A percentile compares a stretch with the other conserved stretches of the same genome.
These are phyloP conservation scores for Tor tambroides DNA, from an alignment of 2,113 vertebrate genomes.

Conservation along the genomic window DNA sequence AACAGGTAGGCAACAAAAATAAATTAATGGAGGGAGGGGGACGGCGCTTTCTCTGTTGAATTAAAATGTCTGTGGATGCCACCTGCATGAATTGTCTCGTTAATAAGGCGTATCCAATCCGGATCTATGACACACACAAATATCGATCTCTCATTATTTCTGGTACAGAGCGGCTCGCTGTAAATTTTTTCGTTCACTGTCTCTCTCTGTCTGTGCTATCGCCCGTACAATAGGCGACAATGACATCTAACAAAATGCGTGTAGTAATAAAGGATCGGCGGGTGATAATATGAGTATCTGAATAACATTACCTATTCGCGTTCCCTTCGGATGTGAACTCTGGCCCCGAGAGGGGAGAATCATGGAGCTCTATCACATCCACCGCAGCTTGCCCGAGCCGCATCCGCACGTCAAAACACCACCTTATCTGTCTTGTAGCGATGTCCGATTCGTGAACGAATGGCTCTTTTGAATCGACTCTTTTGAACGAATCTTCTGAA, in stretches of 20 bases:
- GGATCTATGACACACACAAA: constrained; percentile 6
- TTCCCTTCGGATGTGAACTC: constrained; percentile 67
- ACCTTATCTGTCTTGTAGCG: constrained; percentile 66
- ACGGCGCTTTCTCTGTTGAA: constrained; percentile 7
- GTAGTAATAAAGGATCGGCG: background rate
- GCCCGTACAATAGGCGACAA: constrained; percentile 3
- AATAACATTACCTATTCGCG: constrained; percentile 71
- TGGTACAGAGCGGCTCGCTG: background rate
- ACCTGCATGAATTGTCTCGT: constrained; percentile 31
- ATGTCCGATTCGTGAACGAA: constrained; percentile 61
- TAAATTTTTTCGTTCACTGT: constrained; percentile 5
- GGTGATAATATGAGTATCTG: constrained; percentile 44
- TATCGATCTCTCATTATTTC: constrained; percentile 24
- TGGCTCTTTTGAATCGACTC: background rate
- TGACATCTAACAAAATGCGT: background rate
- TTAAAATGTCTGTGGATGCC: constrained; percentile 36
- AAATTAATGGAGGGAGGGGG: constrained; percentile 22
- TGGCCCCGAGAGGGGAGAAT: constrained; percentile 69
- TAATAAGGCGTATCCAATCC: constrained; percentile 15
- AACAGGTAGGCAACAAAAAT: constrained; percentile 38
- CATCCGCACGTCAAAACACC: constrained; percentile 75
- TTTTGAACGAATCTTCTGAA: background rate
- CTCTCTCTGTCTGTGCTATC: background rate
- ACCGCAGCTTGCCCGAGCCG: constrained; percentile 71
- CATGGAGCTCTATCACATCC: constrained; percentile 74